Base-by-base conservation (phyloP, 2,888 invertebrate genomes). In the Dryocosmus kuriphilus region DNA sequence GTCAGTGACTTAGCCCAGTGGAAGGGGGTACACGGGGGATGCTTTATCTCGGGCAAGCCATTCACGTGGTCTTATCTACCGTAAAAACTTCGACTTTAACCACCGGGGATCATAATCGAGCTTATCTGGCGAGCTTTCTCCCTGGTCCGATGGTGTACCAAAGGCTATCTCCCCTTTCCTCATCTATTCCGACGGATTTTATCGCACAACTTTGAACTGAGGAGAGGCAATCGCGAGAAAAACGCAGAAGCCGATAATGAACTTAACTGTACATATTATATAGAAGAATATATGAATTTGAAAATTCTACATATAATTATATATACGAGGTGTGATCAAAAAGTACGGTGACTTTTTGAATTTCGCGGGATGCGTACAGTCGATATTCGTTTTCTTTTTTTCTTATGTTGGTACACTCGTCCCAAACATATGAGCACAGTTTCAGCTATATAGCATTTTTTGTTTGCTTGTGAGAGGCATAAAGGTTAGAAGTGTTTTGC, bases 71-170 rank as follows among this genome's bases (percentile, higher is more conserved):
- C 86, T 89, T 89, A 90, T 90, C 89, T 89, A 86, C 87, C 85
- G 89, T 88, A 89, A 90, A 90, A 90, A 90, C 89, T 90, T 90
- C 82, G 87, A 87, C 89, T 89, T 88, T 86, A 89, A 89, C 90
- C 90, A 88, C 88, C 85, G 86, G 89, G 90, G 90, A 90, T 90
- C 89, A 90, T 90, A 90, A 90, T 90, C 90, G 87, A 85, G 85
- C 86, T 88, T 88, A 88, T 88, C 88, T 84, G 73, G 76, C 22
- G 79, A 78, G 78, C 77, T 82, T 83, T 84, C 82, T 85, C 85
- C 83, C 80, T 78, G 80, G 78, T 73, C 60, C 67, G 67, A 35
- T 71, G 60, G 27, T 67, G 57, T 24, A 60, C 74, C 77, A 75
- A 79, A 79, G 76, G 79, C 81, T 82, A 80, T 83, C 82, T 83